A percentile compares a stretch with the other conserved stretches of the same genome.
Evolutionary conservation across 2,797 vertebrate genomes (phyloP).

Genomic region (Falco columbarius): DNA sequence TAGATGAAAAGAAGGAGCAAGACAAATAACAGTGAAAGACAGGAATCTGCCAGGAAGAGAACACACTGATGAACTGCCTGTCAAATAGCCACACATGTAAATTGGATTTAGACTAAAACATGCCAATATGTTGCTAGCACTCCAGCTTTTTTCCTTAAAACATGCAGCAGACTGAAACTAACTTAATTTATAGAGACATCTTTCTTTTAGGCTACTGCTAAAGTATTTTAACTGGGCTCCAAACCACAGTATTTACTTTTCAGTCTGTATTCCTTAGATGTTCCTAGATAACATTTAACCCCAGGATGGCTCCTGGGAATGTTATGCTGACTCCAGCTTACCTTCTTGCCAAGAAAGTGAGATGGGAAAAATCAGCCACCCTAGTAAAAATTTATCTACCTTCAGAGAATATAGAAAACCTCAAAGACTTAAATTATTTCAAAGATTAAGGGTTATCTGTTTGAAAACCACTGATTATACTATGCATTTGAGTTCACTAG

Average conservation of each 20-base stretch:
- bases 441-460: constrained; percentile 19
- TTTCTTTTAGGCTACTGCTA: not conserved
- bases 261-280: not conserved
- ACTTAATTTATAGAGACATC: constrained; percentile 5
- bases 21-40: not conserved
- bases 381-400: constrained; percentile 2
- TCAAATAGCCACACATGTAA: not conserved
- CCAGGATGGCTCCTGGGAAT: not conserved
- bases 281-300: constrained; percentile 53
- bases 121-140: not conserved
- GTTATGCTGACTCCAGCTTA: not conserved
- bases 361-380: not conserved
- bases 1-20: not conserved
- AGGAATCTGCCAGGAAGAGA: not conserved
- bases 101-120: not conserved
- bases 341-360: not conserved
- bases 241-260: constrained; percentile 22
- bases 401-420: not conserved
- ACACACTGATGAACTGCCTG: not conserved
- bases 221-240: constrained; percentile 28
- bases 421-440: constrained; percentile 22
- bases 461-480: not conserved
- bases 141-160: not conserved
- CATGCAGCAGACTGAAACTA: not conserved
- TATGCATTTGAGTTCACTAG: not conserved